Conservation (phyloP, 2,113 vertebrate genomes). For the Microcebus griseorufus region DNA sequence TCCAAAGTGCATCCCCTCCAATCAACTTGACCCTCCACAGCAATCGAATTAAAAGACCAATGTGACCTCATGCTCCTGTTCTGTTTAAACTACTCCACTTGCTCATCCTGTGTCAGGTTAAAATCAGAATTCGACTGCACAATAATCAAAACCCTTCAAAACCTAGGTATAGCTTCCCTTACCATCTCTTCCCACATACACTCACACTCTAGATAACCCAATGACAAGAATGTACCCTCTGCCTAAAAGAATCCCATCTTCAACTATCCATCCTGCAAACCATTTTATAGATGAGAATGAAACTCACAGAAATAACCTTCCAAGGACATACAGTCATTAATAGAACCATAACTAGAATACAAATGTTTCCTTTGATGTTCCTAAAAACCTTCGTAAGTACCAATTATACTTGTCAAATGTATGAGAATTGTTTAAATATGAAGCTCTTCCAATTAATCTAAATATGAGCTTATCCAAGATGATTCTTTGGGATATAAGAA, state of each 20-base stretch:
- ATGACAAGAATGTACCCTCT: conserved; percentile 6
- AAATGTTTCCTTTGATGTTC: background rate
- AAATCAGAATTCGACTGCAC: background rate
- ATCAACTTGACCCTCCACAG: background rate
- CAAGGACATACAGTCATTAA: background rate
- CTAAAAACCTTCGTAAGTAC: background rate
- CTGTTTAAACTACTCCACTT: background rate
- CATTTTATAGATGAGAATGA: conserved; percentile 21
- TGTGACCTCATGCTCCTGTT: background rate
- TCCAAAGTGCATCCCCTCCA: background rate
- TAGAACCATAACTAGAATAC: background rate
- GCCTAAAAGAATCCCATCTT: background rate
- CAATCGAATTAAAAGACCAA: background rate
- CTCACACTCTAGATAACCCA: background rate
- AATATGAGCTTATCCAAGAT: conserved; percentile 16
- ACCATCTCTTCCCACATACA: background rate
- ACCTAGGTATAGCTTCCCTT: background rate
- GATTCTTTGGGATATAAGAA: background rate
- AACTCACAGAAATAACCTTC: background rate
- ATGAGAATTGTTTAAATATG: conserved; percentile 8
- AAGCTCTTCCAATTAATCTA: background rate
- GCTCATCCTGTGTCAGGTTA: background rate
- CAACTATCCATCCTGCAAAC: background rate
- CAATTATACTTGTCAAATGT: background rate
- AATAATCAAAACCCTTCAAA: background rate